Evolutionary conservation across 2,113 vertebrate genomes (phyloP).

Genomic region (Corythornis vintsioides): DNA sequence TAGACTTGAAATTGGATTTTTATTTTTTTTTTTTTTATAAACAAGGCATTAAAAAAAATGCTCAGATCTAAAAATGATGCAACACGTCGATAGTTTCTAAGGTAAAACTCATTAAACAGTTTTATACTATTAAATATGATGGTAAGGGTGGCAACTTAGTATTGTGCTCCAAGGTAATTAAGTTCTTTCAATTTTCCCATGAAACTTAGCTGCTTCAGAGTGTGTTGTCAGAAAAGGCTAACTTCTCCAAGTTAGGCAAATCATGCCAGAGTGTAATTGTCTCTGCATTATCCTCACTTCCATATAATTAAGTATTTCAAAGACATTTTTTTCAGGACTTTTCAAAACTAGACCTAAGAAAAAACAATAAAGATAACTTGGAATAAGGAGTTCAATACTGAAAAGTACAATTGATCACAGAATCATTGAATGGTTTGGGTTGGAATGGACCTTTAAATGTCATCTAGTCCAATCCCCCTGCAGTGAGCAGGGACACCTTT

Average conservation of each 20-base stretch:
- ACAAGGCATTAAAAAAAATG: background rate
- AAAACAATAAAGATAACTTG: background rate
- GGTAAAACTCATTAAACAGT: background rate
- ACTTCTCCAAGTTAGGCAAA: background rate
- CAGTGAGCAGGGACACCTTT: background rate
- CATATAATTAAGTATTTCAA: background rate
- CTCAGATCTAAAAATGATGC: background rate
- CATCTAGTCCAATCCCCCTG: background rate
- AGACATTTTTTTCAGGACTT: background rate
- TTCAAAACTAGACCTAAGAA: background rate
- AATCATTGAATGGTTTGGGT: background rate
- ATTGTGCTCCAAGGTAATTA: constrained; percentile 22
- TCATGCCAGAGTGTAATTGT: background rate
- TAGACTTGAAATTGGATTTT: background rate
- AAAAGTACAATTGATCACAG: background rate
- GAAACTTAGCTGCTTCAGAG: background rate
- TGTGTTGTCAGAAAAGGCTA: background rate
- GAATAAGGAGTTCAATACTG: background rate
- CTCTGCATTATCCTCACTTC: background rate
- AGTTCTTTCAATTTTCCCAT: constrained; percentile 41
- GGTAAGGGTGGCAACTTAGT: background rate
- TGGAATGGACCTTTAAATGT: background rate
- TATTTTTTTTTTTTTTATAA: constrained; percentile 13
- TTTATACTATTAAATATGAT: constrained; percentile 21
- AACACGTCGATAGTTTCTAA: background rate